Evolutionary conservation across 2,888 invertebrate genomes (phyloP), one percentile per base, ranked within the genome.

Genomic region (Ornithoptera alexandrae): DNA sequence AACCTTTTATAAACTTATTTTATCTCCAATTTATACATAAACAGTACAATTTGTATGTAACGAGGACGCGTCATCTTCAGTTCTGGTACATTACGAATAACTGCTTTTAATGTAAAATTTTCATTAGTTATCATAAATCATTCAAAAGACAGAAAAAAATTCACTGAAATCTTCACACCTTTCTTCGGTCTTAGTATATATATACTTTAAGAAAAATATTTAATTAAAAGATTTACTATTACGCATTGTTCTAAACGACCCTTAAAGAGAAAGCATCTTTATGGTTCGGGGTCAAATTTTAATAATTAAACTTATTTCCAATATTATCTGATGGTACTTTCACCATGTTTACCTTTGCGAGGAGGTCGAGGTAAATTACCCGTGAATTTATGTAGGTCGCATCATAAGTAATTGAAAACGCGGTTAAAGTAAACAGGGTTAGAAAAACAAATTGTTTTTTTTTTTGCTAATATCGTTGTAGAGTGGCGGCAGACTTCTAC

Each of bases 281-380:
- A 39, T 18, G 0, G 46, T 22, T 62, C 42, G 5, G 22, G 62
- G 62, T 42, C 62, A 42, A 62, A 62, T 46, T 62, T 22, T 46
- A 22, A 46, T 62, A 46, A 62, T 62, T 62, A 22, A 46, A 46
- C 22, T 46, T 36, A 36, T 59, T 59, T 17, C 30, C 59, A 30
- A 59, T 59, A 30, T 59, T 59, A 30, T 30, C 22, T 10, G 57
- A 15, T 5, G 22, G 1, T 62, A 62, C 62, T 62, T 62, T 62
- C 62, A 62, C 62, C 42, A 50, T 12, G 22, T 18, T 62, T 18
- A 62, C 62, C 62, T 63, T 63, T 62, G 50, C 42, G 50, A 63
- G 15, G 18, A 62, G 53, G 15, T 63, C 53, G 53, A 56, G 12
- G 30, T 63, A 63, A 63, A 63, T 63, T 53, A 36, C 56, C 56